Conservation (phyloP, 2,888 invertebrate species). For the Papilio elwesi region DNA sequence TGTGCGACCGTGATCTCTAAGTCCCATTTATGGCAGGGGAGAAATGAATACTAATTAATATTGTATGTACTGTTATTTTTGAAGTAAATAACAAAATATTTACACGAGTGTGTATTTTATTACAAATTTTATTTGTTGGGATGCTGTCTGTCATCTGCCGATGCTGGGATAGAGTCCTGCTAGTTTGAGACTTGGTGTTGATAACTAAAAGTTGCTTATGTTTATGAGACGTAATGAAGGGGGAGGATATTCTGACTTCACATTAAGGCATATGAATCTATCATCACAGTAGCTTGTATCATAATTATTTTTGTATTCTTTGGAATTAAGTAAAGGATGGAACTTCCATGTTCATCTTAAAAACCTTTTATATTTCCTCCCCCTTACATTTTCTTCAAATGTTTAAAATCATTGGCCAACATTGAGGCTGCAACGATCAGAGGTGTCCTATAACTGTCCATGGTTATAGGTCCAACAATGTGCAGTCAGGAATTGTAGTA, state of each 20-base stretch:
- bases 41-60: too few relatives aligned
- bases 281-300: slow-evolving; percentile 79
- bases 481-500: slow-evolving; percentile 13
- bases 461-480: not conserved
- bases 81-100: slow-evolving; percentile 85
- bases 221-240: slow-evolving; percentile 58
- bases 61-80: slow-evolving; percentile 84
- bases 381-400: slow-evolving; percentile 42
- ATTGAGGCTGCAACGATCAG: slow-evolving; percentile 1
- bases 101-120: slow-evolving; percentile 83
- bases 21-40: too few relatives aligned
- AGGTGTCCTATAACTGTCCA: slow-evolving; percentile 23
- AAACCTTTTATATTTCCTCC: slow-evolving; percentile 47
- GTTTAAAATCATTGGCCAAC: not conserved
- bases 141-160: slow-evolving; percentile 54
- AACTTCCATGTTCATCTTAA: slow-evolving; percentile 39
- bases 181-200: slow-evolving; percentile 47
- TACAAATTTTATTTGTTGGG: slow-evolving; percentile 66
- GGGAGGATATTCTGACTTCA: slow-evolving; percentile 76
- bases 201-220: slow-evolving; percentile 41
- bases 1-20: too few relatives aligned
- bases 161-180: slow-evolving; percentile 43
- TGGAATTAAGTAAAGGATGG: slow-evolving; percentile 42
- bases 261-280: slow-evolving; percentile 71
- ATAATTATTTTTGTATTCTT: slow-evolving; percentile 62